These are phyloP conservation scores for Ramazzottius varieornatus DNA, from an alignment of 2,888 invertebrate genomes.

Conservation along the genomic window DNA sequence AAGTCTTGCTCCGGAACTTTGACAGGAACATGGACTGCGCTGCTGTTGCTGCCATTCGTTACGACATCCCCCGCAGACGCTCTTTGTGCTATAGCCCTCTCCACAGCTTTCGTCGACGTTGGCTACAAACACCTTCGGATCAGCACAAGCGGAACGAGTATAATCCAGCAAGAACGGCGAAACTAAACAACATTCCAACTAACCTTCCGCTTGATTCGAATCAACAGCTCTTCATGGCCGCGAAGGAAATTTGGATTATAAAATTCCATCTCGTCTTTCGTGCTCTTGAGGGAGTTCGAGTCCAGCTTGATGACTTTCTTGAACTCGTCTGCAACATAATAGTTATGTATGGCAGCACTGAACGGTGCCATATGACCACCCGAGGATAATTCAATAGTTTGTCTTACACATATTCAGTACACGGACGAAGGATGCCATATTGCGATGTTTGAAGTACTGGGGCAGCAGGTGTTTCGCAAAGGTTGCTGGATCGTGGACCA, in stretches of 20 bases:
- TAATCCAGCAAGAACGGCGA: no score
- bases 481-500: background rate
- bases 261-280: background rate
- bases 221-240: background rate
- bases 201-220: background rate
- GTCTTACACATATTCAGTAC: background rate
- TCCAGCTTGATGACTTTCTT: background rate
- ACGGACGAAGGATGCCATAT: background rate
- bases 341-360: no score
- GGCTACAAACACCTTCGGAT: no score
- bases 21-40: background rate
- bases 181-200: no score
- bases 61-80: no score
- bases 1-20: background rate
- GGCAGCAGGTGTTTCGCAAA: background rate
- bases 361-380: no score
- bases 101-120: no score
- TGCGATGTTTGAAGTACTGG: background rate
- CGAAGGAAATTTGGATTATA: background rate
- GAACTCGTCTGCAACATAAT: background rate
- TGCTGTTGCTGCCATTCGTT: background rate
- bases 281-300: background rate
- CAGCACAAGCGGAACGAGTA: no score
- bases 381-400: no score
- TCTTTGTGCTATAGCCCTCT: no score